Percentiles rank a stretch among this genome's conserved stretches.
Conservation (phyloP, 1,140 invertebrate species). For the Oreohelix idahoensis region DNA sequence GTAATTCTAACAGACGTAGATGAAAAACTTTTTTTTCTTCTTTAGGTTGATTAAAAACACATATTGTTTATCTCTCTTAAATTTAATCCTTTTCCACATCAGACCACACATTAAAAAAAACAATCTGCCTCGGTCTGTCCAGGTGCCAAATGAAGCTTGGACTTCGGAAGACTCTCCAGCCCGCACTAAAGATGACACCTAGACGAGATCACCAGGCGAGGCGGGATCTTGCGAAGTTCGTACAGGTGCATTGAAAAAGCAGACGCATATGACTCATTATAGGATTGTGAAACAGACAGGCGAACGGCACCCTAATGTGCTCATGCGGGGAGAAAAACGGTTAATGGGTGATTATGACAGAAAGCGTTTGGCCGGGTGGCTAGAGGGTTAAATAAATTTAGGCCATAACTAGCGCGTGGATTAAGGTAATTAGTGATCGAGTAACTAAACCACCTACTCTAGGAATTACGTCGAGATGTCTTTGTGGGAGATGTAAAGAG, state of each 20-base stretch:
- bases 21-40: too few relatives aligned
- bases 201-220: background rate
- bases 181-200: background rate
- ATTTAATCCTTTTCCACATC: background rate
- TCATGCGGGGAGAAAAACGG: constrained; percentile 1
- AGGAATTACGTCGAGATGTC: background rate
- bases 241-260: background rate
- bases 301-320: background rate
- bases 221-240: background rate
- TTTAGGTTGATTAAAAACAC: too few relatives aligned
- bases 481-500: background rate
- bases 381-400: background rate
- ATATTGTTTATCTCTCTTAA: background rate
- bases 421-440: background rate
- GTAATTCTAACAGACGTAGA: too few relatives aligned
- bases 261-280: background rate
- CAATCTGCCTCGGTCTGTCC: background rate
- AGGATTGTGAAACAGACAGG: background rate
- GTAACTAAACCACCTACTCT: background rate
- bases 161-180: background rate
- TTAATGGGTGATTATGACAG: background rate
- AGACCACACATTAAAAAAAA: background rate
- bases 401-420: background rate
- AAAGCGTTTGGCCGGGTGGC: background rate
- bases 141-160: background rate